These are phyloP conservation scores for Aspiorhynchus laticeps DNA, from an alignment of 2,113 vertebrate genomes.

Conservation along the genomic window DNA sequence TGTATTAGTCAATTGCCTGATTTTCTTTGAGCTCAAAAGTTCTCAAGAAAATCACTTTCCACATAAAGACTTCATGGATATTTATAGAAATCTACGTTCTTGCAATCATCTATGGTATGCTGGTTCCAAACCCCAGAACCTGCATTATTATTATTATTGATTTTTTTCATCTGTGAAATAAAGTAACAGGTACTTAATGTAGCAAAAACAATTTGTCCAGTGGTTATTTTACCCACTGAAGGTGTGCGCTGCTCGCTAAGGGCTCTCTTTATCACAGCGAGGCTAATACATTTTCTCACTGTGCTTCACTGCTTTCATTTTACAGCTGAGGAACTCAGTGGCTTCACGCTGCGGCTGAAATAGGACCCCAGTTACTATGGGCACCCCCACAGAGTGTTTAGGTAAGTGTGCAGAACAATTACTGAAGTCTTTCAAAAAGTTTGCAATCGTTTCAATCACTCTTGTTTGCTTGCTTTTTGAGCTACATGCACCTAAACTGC, in stretches of 20 bases:
- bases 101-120: constrained; percentile 61
- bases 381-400: constrained; percentile 91
- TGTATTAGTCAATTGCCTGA: constrained; percentile 87
- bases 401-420: constrained; percentile 89
- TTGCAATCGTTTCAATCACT: constrained; percentile 55
- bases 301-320: constrained; percentile 99
- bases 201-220: constrained; percentile 99
- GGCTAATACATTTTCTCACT: constrained; percentile 99
- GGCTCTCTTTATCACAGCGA: constrained; percentile 97
- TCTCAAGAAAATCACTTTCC: constrained; percentile 83
- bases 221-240: constrained; percentile 96
- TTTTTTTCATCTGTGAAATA: constrained; percentile 88
- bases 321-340: constrained; percentile 98
- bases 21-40: constrained; percentile 81
- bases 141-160: constrained; percentile 82
- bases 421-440: constrained; percentile 84
- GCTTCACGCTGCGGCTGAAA: constrained; percentile 96
- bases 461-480: background rate
- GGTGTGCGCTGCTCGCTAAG: constrained; percentile 92
- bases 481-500: background rate
- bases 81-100: constrained; percentile 58
- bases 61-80: constrained; percentile 68
- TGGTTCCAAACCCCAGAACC: constrained; percentile 79
- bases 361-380: constrained; percentile 93
- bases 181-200: constrained; percentile 99